These are phyloP conservation scores for Dufourea novaeangliae DNA, from an alignment of 1,140 invertebrate genomes.

Conservation along the genomic window DNA sequence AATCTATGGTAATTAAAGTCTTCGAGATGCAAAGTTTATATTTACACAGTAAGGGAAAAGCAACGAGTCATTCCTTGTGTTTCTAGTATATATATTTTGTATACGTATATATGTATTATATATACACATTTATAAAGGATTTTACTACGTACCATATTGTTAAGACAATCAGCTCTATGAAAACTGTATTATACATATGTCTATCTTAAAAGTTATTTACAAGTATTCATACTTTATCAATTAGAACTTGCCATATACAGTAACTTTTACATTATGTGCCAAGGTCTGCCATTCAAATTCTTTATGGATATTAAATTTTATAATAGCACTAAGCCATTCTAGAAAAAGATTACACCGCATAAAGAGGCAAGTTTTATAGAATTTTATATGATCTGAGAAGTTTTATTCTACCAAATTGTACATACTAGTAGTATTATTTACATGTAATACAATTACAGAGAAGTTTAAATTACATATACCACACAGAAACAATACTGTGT, in stretches of 20 bases:
- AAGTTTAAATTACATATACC: background rate
- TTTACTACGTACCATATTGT: constrained; percentile 48
- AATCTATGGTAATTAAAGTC: constrained; percentile 16
- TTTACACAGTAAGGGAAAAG: constrained; percentile 15
- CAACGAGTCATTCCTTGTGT: constrained; percentile 39
- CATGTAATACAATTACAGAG: constrained; percentile 9
- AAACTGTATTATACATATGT: constrained; percentile 4
- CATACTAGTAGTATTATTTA: constrained; percentile 39
- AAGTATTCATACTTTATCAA: constrained; percentile 1
- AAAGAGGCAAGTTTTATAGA: constrained; percentile 1
- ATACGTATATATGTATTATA: constrained; percentile 40
- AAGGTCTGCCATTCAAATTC: constrained; percentile 26
- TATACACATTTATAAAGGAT: constrained; percentile 33
- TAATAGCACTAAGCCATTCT: background rate
- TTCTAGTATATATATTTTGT: constrained; percentile 55
- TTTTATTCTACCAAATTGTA: constrained; percentile 45
- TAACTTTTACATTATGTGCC: constrained; percentile 30
- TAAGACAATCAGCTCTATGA: constrained; percentile 45
- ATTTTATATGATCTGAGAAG: constrained; percentile 19
- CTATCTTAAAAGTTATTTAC: constrained; percentile 16
- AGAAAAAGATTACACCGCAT: background rate
- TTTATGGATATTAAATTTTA: constrained; percentile 4
- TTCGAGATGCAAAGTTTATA: constrained; percentile 21
- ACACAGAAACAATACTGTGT: background rate
- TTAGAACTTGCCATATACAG: constrained; percentile 35